A percentile compares a stretch with the other conserved stretches of the same genome.
Conservation (phyloP, 2,888 invertebrate genomes). For the Sinelater perroti region DNA sequence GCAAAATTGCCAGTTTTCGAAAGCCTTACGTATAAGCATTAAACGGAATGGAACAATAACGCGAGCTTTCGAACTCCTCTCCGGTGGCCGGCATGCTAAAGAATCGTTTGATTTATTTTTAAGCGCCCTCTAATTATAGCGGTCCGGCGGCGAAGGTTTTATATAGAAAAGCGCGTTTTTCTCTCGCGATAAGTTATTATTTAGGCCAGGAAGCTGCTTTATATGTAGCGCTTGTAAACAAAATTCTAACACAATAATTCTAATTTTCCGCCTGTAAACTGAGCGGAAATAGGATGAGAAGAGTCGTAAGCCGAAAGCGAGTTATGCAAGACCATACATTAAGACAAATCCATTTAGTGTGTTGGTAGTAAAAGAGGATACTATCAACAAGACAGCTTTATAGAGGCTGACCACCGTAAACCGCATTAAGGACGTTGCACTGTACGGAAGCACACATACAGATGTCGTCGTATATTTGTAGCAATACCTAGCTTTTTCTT, state of each 20-base stretch:
- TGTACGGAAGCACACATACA: slow-evolving; percentile 17
- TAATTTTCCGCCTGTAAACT: slow-evolving; percentile 30
- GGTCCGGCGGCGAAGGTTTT: too few relatives aligned
- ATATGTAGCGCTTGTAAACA: slow-evolving; percentile 30
- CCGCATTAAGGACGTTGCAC: slow-evolving; percentile 42
- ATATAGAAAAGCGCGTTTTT: too few relatives aligned
- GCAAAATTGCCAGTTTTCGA: slow-evolving; percentile 50
- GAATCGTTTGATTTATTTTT: too few relatives aligned
- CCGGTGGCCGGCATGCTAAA: too few relatives aligned
- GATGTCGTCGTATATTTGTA: slow-evolving; percentile 22
- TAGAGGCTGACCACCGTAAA: slow-evolving; percentile 45
- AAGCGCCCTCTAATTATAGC: too few relatives aligned
- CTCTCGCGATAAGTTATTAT: too few relatives aligned
- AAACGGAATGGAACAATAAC: slow-evolving; percentile 49
- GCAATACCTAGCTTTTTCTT: slow-evolving; percentile 25
- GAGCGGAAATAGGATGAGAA: slow-evolving; percentile 25
- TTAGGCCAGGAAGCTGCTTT: too few relatives aligned
- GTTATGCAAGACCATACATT: slow-evolving; percentile 48
- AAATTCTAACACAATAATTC: slow-evolving; percentile 25
- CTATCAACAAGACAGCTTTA: slow-evolving; percentile 54
- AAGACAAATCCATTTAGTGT: slow-evolving; percentile 55
- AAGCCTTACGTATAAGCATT: slow-evolving; percentile 48
- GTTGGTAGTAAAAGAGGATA: slow-evolving; percentile 52
- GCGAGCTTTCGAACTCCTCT: slow-evolving; percentile 29
- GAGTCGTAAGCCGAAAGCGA: slow-evolving; percentile 29